phyloP scores from a whole-genome alignment of 2,797 vertebrate genomes.

The Rousettus madagascariensis region DNA sequence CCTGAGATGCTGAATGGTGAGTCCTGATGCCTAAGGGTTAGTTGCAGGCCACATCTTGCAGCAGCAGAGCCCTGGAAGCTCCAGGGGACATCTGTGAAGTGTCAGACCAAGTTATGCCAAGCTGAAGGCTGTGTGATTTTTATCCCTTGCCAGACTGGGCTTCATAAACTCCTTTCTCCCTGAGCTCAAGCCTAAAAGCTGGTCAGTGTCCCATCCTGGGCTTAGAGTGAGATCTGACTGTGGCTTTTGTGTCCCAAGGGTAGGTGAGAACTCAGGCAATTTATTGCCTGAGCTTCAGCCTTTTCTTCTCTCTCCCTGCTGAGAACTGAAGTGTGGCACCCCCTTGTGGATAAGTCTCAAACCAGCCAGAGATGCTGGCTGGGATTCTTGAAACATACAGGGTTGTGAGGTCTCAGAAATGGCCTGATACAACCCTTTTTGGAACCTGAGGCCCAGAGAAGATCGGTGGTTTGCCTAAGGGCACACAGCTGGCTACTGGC shows the following conservation, averaged over 20 bases:
- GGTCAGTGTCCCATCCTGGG: background rate
- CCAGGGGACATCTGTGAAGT: background rate
- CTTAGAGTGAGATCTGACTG: background rate
- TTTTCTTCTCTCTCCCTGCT: background rate
- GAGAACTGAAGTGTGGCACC: slow-evolving; percentile 51
- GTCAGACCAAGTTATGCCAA: background rate
- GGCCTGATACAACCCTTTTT: background rate
- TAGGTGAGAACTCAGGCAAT: background rate
- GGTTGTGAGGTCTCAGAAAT: background rate
- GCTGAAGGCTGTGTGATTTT: background rate
- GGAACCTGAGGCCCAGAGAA: slow-evolving; percentile 3
- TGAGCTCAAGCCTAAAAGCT: background rate
- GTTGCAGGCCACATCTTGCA: background rate
- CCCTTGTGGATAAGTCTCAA: slow-evolving; percentile 58
- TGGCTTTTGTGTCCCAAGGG: background rate
- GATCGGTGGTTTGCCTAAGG: background rate
- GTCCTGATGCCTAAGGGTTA: slow-evolving; percentile 3
- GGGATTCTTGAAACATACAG: background rate
- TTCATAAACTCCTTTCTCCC: background rate
- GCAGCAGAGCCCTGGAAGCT: background rate
- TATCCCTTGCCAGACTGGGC: background rate
- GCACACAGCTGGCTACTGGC: background rate
- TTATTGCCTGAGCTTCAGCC: background rate
- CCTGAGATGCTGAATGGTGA: slow-evolving; percentile 97
- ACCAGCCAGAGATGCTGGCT: background rate